Conservation (phyloP, 2,888 invertebrate species). For the Ypsolopha sequella region DNA sequence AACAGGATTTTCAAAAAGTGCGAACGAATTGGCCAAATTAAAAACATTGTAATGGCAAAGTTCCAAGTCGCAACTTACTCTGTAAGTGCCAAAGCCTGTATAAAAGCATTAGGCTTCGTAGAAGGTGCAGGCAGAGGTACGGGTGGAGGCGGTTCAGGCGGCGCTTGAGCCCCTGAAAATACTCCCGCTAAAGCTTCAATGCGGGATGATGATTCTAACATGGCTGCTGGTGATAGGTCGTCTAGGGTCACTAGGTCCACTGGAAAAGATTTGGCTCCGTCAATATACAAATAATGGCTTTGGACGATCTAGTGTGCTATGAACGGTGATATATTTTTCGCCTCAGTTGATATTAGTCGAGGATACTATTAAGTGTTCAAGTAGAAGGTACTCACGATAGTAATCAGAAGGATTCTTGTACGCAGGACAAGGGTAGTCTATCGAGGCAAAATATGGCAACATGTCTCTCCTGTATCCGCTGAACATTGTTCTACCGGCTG, state of each 20-base stretch:
- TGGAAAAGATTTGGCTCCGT: conserved; percentile 39
- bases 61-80: conserved; percentile 36
- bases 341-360: neutral
- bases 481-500: conserved; percentile 92
- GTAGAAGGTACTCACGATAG: conserved; percentile 77
- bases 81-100: conserved; percentile 77
- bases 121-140: conserved; percentile 83
- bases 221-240: conserved; percentile 92
- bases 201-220: conserved; percentile 93
- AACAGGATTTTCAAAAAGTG: too few species aligned
- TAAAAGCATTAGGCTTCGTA: conserved; percentile 76
- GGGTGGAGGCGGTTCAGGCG: conserved; percentile 60
- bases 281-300: too few species aligned
- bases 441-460: conserved; percentile 91
- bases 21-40: too few species aligned
- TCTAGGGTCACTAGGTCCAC: conserved; percentile 95
- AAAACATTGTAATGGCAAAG: too few species aligned
- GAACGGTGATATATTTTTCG: neutral
- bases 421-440: conserved; percentile 95
- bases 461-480: conserved; percentile 91
- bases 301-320: too few species aligned
- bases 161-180: conserved; percentile 76
- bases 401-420: conserved; percentile 98
- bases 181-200: conserved; percentile 91
- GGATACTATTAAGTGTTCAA: neutral